Conservation (phyloP, 2,797 vertebrate species). For the Holocentrus rufus region DNA sequence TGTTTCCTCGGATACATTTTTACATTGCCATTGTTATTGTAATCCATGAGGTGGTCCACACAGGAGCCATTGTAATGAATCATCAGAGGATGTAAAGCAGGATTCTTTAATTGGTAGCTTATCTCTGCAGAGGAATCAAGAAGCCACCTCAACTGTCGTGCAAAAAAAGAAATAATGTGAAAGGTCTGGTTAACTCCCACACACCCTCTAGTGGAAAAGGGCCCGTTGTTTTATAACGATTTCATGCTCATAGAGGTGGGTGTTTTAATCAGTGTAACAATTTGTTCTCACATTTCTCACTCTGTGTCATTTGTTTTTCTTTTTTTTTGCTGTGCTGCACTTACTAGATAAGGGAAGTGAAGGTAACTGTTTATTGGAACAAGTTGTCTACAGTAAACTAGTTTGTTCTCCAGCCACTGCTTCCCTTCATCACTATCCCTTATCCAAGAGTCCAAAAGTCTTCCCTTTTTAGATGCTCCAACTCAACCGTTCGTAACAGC, state of each 20-base stretch:
- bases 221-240: background rate
- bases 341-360: slow-evolving; percentile 86
- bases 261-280: background rate
- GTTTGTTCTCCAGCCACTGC: background rate
- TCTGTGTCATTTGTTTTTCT: slow-evolving; percentile 38
- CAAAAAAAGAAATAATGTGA: background rate
- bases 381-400: slow-evolving; percentile 11
- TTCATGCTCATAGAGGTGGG: background rate
- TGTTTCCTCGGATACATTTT: background rate
- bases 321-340: slow-evolving; percentile 74
- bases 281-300: slow-evolving; percentile 44
- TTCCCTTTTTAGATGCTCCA: background rate
- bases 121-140: background rate
- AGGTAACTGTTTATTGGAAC: slow-evolving; percentile 74
- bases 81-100: background rate
- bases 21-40: background rate
- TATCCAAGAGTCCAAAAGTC: background rate
- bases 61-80: background rate
- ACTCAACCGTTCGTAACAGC: background rate
- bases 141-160: background rate
- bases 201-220: background rate
- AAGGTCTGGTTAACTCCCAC: background rate
- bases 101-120: background rate
- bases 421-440: background rate
- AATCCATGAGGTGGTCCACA: background rate